A percentile compares a stretch with the other conserved stretches of the same genome.
Conservation (phyloP, 2,797 vertebrate species). For the Xenops minutus region DNA sequence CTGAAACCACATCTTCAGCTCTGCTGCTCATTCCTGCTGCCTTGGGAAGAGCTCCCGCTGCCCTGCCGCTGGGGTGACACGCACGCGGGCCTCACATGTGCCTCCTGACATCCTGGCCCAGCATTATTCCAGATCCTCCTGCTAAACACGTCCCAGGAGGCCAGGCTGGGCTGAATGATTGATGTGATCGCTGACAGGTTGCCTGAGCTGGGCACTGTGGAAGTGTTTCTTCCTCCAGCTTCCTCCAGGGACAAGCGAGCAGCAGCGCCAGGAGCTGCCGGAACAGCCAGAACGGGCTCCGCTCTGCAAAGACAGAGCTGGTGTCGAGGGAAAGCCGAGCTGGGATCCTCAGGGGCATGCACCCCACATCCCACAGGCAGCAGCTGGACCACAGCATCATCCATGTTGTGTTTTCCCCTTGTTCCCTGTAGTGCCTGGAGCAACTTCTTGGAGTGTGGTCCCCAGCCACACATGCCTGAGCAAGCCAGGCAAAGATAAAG, state of each 20-base stretch:
- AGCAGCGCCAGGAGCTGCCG: background rate
- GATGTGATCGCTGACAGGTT: background rate
- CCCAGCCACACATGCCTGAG: background rate
- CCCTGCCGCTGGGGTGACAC: fast-evolving
- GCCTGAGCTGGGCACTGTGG: background rate
- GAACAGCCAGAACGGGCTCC: background rate
- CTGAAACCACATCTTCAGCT: background rate
- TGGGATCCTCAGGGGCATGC: background rate
- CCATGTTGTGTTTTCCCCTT: background rate
- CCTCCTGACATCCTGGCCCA: background rate
- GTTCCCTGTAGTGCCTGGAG: background rate
- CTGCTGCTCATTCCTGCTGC: background rate
- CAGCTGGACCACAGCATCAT: background rate
- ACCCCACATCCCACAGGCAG: background rate
- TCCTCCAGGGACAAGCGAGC: background rate
- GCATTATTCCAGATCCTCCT: background rate
- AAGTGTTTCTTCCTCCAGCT: background rate
- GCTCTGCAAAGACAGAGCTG: background rate
- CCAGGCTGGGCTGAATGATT: background rate
- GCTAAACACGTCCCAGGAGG: background rate
- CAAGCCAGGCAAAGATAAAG: background rate
- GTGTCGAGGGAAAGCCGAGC: background rate
- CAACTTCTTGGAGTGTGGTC: background rate
- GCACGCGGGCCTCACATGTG: background rate
- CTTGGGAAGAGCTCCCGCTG: background rate